Base-by-base conservation (phyloP, 2,888 invertebrate genomes). In the Meteorus cinctellus region DNA sequence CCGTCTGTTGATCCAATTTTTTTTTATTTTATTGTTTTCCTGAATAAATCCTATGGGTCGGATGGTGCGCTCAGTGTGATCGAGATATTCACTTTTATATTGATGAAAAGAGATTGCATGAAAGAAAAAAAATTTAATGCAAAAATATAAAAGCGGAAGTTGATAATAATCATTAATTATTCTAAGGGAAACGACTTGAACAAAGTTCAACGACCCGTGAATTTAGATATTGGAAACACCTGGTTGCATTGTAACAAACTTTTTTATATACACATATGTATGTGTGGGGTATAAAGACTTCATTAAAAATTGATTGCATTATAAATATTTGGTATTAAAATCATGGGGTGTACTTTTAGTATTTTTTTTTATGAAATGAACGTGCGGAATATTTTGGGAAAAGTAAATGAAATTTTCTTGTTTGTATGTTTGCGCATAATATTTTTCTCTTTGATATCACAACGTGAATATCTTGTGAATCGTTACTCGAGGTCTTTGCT, bases 401-500 rank as follows among this genome's bases (percentile, higher is more conserved):
- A 59, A 59, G 34, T 8, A 59, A 59, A 12, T 59, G 2, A 5
- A 24, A 24, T 16, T 59, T 59, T 10, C 8, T 19, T 59, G 8
- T 59, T 59, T 59, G 27, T 59, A 8, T 10, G 6, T 19, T 19
- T n/a, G 59, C 0, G 0, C 14, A 34, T 63, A 12, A 6, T 31
- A 29, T 31, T 12, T 63, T 12, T 31, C 63, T 74, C 59, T 74
- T 67, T 27, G 24, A 19, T 45, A 55, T 55, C 36, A 65, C 65
- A 19, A 36, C 65, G 19, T 65, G 36, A 65, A 69, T 69, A 69
- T 69, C 69, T 69, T 69, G 45, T 66, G 31, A 75, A 75, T 66
- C 71, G 36, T 70, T 75, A 71, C 24, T 41, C 51, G 74, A 72
- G 71, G 72, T 75, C 76, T 63, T 77, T 41, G 78, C 65, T 72